These are phyloP conservation scores for Melanotaenia parkinsoni DNA, from an alignment of 2,797 vertebrate genomes.

Conservation along the genomic window DNA sequence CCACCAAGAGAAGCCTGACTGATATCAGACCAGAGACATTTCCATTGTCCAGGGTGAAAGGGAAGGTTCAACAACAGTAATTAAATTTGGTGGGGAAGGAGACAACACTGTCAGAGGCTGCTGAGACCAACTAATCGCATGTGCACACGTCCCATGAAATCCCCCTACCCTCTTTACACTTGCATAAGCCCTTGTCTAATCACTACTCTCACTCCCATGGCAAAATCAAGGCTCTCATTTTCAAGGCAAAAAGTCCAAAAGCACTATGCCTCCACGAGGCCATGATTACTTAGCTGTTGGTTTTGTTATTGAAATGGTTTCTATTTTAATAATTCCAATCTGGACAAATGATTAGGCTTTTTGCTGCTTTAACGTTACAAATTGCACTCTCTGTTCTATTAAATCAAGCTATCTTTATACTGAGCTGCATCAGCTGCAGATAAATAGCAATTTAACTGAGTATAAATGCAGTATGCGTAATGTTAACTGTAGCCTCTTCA, in stretches of 20 bases:
- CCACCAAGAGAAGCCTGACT: slow-evolving; percentile 59
- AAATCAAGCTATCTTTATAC: slow-evolving; percentile 28
- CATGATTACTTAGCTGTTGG: slow-evolving; percentile 65
- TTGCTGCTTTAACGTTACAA: slow-evolving; percentile 28
- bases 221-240: slow-evolving; percentile 54
- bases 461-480: slow-evolving; percentile 27
- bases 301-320: slow-evolving; percentile 58
- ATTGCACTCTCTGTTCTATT: slow-evolving; percentile 17
- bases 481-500: slow-evolving; percentile 18
- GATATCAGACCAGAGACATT: slow-evolving; percentile 76
- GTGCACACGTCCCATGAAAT: slow-evolving; percentile 23
- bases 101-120: slow-evolving; percentile 73
- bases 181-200: slow-evolving; percentile 66
- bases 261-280: slow-evolving; percentile 41
- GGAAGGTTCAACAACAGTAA: slow-evolving; percentile 79
- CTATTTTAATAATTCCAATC: slow-evolving; percentile 43
- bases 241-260: slow-evolving; percentile 58
- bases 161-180: slow-evolving; percentile 40
- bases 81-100: slow-evolving; percentile 75
- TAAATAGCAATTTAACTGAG: slow-evolving; percentile 38
- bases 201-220: slow-evolving; percentile 53
- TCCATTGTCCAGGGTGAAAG: slow-evolving; percentile 71
- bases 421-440: slow-evolving; percentile 28
- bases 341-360: slow-evolving; percentile 46
- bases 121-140: slow-evolving; percentile 70